Conservation (phyloP, 2,113 vertebrate genomes). For the Percina caprodes region DNA sequence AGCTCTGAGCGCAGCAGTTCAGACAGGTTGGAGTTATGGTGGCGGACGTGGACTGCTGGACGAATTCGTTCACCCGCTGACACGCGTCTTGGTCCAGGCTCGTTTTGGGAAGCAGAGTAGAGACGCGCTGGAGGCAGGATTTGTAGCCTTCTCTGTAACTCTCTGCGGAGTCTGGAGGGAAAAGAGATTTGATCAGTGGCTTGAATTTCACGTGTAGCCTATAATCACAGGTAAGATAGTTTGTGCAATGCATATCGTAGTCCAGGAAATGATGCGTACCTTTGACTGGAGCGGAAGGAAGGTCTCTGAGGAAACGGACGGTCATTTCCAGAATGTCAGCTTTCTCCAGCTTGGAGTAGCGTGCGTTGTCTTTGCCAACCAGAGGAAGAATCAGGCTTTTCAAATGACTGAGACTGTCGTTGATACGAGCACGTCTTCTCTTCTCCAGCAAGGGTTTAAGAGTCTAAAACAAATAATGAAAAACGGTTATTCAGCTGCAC, state of each 20-base stretch:
- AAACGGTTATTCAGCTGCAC: slow-evolving; percentile 39
- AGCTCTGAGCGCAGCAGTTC: slow-evolving; percentile 75
- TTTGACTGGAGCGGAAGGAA: slow-evolving; percentile 77
- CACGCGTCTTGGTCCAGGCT: slow-evolving; percentile 79
- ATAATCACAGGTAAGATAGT: neutral
- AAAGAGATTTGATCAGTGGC: slow-evolving; percentile 26
- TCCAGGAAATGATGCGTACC: slow-evolving; percentile 73
- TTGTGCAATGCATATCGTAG: neutral
- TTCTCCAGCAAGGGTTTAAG: slow-evolving; percentile 90
- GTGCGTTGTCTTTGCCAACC: slow-evolving; percentile 88
- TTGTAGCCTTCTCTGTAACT: slow-evolving; percentile 89
- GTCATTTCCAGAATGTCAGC: slow-evolving; percentile 95
- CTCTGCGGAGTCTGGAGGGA: slow-evolving; percentile 76
- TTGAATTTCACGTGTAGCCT: neutral
- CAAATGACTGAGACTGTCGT: slow-evolving; percentile 88
- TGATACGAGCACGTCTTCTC: slow-evolving; percentile 89
- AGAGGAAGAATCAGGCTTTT: slow-evolving; percentile 89
- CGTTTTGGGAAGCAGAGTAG: slow-evolving; percentile 82
- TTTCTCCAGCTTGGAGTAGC: slow-evolving; percentile 91
- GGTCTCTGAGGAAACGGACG: slow-evolving; percentile 89
- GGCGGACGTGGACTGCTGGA: slow-evolving; percentile 74
- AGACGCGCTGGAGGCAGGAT: slow-evolving; percentile 87
- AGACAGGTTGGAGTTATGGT: slow-evolving; percentile 60
- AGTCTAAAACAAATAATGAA: slow-evolving; percentile 74
- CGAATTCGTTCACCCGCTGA: slow-evolving; percentile 82